phyloP scores from a whole-genome alignment of 1,140 invertebrate species.

The Callitettix versicolor region DNA sequence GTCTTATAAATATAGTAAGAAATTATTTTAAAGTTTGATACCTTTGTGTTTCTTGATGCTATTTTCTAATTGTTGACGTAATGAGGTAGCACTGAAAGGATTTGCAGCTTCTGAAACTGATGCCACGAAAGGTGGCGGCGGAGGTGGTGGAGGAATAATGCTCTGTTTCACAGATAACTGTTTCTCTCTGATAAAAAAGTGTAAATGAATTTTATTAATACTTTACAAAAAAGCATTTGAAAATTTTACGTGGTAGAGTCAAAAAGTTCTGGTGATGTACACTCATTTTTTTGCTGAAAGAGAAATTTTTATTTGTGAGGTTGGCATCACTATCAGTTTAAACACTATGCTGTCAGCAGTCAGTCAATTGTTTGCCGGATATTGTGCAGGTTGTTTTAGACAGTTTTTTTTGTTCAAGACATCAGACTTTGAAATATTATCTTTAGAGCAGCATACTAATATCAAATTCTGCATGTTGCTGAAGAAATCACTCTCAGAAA shows the following conservation, averaged over 20 bases:
- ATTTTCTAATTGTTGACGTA: constrained; percentile 7
- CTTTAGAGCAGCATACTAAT: too few species aligned
- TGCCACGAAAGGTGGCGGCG: background rate
- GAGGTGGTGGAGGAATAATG: constrained; percentile 10
- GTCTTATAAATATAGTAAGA: too few species aligned
- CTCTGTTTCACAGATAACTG: constrained; percentile 10
- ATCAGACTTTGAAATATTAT: too few species aligned
- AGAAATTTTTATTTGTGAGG: too few species aligned
- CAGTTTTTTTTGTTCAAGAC: too few species aligned
- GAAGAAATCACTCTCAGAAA: too few species aligned
- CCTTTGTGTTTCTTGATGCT: constrained; percentile 11
- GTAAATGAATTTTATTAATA: background rate
- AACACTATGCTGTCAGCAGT: too few species aligned
- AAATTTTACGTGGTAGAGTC: background rate
- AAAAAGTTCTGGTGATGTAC: background rate
- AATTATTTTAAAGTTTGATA: background rate
- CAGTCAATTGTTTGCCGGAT: too few species aligned
- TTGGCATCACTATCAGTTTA: too few species aligned
- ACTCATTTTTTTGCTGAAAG: background rate
- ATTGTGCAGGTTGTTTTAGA: too few species aligned
- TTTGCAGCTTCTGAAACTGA: background rate
- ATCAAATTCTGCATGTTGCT: too few species aligned
- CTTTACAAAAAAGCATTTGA: background rate
- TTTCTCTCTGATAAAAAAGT: constrained; percentile 9
- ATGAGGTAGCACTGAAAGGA: background rate